Base-by-base conservation (phyloP, 2,113 vertebrate genomes). In the Pholis gunnellus region DNA sequence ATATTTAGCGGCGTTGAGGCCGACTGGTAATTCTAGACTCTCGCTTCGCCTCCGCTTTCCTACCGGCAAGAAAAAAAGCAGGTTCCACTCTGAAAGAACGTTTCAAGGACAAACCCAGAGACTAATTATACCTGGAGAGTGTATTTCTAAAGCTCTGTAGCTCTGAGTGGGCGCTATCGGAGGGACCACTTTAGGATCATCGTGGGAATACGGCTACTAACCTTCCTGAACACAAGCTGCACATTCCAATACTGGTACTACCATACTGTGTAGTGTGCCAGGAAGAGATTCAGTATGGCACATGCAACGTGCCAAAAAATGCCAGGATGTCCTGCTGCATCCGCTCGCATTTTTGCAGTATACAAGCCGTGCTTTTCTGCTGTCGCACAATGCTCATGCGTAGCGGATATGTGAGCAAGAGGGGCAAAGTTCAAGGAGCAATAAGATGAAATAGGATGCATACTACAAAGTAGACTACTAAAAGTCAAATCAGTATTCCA, bases 1-100 rank as follows among this genome's bases (percentile, higher is more conserved):
- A 94, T 92, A 90, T 92, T 91, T 93, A 94, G 90, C 90, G 22
- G 71, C 18, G 89, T 87, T 85, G 91, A 92, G 59, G 68, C 81
- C 78, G 54, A 31, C 75, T 78, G 77, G 92, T 94, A 91, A 93
- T 64, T 86, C 81, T 61, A 94, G 57, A 87, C 73, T 25, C 63
- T 60, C 66, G 70, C 75, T 86, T 83, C 66, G 61, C 60, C 66
- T 69, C 7, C 6, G 18, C 84, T 29, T 14, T 67, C 61, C 79
- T 2, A 71, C 44, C n/a, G n/a, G n/a, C n/a, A n/a, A n/a, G n/a
- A n/a, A n/a, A n/a, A n/a, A n/a, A n/a, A n/a, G n/a, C n/a, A n/a
- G n/a, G 46, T 66, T 64, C 54, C 48, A 29, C 63, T 38, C 59
- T 72, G 61, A 73, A 57, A 88, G 84, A 82, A 83, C 72, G 1